A percentile compares a stretch with the other conserved stretches of the same genome.
Evolutionary conservation across 2,113 vertebrate species (phyloP).

Genomic region (Gobiocypris rarus): DNA sequence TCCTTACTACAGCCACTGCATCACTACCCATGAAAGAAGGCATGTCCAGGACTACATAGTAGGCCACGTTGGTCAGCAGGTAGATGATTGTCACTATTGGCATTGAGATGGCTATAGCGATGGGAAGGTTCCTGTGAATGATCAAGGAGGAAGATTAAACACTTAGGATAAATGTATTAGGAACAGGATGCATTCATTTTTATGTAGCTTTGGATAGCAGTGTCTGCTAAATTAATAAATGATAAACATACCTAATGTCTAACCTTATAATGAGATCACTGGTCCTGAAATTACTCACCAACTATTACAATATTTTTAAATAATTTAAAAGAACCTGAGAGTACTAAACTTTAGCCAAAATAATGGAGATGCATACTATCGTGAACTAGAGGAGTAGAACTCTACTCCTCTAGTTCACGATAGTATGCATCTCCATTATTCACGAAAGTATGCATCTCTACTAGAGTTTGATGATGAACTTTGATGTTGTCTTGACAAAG

Average conservation of each 20-base stretch:
- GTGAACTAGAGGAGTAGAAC: too few species aligned
- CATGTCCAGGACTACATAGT: conserved; percentile 83
- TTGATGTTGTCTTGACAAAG: too few species aligned
- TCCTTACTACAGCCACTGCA: conserved; percentile 83
- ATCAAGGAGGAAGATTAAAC: conserved; percentile 41
- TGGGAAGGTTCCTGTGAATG: conserved; percentile 78
- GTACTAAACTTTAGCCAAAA: too few species aligned
- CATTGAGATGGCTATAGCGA: conserved; percentile 85
- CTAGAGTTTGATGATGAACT: too few species aligned
- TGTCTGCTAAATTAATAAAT: not conserved
- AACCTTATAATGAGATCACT: too few species aligned
- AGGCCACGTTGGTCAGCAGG: conserved; percentile 84
- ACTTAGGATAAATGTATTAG: not conserved
- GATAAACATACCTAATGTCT: not conserved
- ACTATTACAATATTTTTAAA: too few species aligned
- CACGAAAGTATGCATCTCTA: too few species aligned
- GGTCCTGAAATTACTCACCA: too few species aligned
- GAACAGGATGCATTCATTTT: not conserved
- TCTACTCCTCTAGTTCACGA: too few species aligned
- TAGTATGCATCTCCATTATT: too few species aligned
- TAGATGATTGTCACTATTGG: conserved; percentile 83
- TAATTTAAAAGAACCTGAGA: too few species aligned
- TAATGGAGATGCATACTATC: too few species aligned
- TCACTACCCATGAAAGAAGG: conserved; percentile 81
- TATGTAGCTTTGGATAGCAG: not conserved